Evolutionary conservation across 2,113 vertebrate genomes (phyloP).

Genomic region (Noturus placidus): DNA sequence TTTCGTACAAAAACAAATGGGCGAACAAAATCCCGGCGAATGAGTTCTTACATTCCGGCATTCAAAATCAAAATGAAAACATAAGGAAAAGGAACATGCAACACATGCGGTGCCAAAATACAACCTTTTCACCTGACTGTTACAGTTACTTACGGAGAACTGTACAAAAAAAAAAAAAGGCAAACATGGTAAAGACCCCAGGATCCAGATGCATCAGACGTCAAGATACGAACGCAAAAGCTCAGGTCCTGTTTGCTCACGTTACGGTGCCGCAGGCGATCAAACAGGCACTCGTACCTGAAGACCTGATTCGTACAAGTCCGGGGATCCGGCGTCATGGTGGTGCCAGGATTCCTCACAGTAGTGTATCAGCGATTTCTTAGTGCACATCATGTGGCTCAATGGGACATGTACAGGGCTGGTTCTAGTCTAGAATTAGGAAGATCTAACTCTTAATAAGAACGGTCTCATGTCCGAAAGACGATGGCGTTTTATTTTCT

Average conservation of each 20-base stretch:
- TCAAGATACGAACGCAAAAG: not conserved
- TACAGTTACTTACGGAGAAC: slow-evolving; percentile 20
- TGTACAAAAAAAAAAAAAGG: slow-evolving; percentile 43
- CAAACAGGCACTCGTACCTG: not conserved
- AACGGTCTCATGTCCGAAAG: not conserved
- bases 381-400: slow-evolving; percentile 24
- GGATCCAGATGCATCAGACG: not conserved
- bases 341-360: slow-evolving; percentile 25
- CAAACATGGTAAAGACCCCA: slow-evolving; percentile 15
- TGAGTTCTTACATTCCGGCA: not conserved
- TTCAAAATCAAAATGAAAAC: not conserved
- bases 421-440: not conserved
- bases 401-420: not conserved
- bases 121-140: not conserved
- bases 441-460: not conserved
- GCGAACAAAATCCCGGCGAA: not conserved
- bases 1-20: not conserved
- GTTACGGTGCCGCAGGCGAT: no score
- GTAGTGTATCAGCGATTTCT: slow-evolving; percentile 48
- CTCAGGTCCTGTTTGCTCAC: not conserved
- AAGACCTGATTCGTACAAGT: not conserved
- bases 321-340: slow-evolving; percentile 1
- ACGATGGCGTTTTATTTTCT: not conserved
- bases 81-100: not conserved
- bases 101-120: slow-evolving; percentile 1